phyloP scores from a whole-genome alignment of 2,113 vertebrate genomes.

The Notechis scutatus region DNA sequence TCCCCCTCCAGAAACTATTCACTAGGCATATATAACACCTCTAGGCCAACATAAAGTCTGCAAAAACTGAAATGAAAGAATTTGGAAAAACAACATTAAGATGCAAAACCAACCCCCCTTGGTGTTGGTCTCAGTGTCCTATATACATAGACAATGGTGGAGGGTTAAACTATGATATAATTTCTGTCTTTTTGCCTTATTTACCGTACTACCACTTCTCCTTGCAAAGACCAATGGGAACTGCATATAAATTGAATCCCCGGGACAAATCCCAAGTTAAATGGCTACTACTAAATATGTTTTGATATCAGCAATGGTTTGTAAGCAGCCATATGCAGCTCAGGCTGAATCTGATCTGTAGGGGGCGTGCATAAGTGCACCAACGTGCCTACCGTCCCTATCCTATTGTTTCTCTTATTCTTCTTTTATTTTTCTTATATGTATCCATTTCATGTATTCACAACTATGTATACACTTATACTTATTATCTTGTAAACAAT shows the following conservation, averaged over 20 bases:
- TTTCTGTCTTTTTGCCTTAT: not conserved
- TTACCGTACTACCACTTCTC: not conserved
- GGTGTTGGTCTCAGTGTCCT: not conserved
- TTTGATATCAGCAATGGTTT: not conserved
- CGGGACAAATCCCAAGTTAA: not conserved
- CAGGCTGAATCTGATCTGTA: not conserved
- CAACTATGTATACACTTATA: too few relatives aligned
- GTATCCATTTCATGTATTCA: too few relatives aligned
- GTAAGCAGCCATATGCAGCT: not conserved
- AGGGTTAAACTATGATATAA: not conserved
- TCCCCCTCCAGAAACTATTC: constrained; percentile 46
- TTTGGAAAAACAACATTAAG: not conserved
- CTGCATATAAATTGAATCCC: not conserved
- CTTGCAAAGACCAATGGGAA: not conserved
- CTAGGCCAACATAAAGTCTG: not conserved
- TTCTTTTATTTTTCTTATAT: too few relatives aligned
- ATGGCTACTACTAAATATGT: not conserved
- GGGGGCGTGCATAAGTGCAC: too few relatives aligned
- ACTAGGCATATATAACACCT: not conserved
- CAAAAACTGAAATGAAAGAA: not conserved
- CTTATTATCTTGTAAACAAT: too few relatives aligned
- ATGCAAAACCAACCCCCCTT: not conserved
- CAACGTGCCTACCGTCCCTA: too few relatives aligned
- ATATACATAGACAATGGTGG: not conserved
- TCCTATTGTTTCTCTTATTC: too few relatives aligned